Base-by-base conservation (phyloP, 2,888 invertebrate genomes). In the Rhagonycha lutea region DNA sequence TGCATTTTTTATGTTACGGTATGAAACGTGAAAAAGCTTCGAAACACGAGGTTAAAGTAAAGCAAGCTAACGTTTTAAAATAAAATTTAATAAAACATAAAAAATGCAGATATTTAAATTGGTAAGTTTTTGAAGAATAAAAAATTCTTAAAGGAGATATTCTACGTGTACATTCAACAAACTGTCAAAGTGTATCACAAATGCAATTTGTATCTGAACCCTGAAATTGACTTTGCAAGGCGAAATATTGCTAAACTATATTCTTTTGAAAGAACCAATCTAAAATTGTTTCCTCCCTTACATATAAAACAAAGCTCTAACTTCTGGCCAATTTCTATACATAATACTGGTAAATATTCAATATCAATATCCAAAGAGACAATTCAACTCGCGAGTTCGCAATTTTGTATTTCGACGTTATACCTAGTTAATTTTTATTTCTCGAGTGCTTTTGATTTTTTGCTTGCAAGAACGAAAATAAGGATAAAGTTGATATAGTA, bases 101-200 rank as follows among this genome's bases (percentile, higher is more conserved):
- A 47, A 47, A 47, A 47, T 47, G 47, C 47, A 47, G 47, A 47
- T 47, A 47, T 47, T 47, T 47, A 47, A 47, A 47, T 47, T 47
- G 47, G 47, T 47, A 47, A 65, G 26, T 65, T 65, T 65, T 65
- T 18, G 23, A 65, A 12, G 26, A 24, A 24, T 26, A 73, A 63
- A 70, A 68, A 74, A 77, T 74, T 61, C 73, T 74, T 75, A 72
- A 76, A 74, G 62, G 70, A 69, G 28, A 18, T 67, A 76, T 70
- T 65, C 68, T 76, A 68, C 73, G 75, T 70, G 74, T 74, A 77
- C 69, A 75, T 80, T 76, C 80, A 76, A 72, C 78, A 81, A 85
- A 84, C 84, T 85, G 85, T 85, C 85, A 83, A 84, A 83, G 80
- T 83, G 83, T 84, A 84, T 85, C 84, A 82, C 82, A 84, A 83